Percentiles rank a stretch among this genome's conserved stretches.
These are phyloP conservation scores for Lacerta bilineata DNA, from an alignment of 2,797 vertebrate genomes.

Conservation along the genomic window DNA sequence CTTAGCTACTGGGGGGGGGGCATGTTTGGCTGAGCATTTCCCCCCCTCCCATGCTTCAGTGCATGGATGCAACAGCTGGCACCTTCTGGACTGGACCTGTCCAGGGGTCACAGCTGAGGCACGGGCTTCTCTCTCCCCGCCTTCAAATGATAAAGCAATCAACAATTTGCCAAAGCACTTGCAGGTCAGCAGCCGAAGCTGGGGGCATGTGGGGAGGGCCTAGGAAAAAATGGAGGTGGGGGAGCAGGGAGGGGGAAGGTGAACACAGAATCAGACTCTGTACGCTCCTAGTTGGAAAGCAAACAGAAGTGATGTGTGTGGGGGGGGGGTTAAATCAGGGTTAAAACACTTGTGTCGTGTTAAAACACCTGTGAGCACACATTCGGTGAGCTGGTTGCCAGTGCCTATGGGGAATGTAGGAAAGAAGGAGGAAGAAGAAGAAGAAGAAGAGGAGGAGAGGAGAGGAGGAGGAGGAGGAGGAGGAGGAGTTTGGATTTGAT, in stretches of 20 bases:
- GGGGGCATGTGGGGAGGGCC: background rate
- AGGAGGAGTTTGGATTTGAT: too few species aligned
- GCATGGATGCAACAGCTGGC: background rate
- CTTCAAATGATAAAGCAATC: conserved; percentile 67
- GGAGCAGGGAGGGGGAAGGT: rapidly evolving
- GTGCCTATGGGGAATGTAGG: too few species aligned
- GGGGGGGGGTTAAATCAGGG: background rate
- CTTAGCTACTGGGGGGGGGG: background rate
- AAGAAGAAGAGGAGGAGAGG: too few species aligned
- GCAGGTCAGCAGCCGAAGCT: conserved; percentile 33
- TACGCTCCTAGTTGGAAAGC: background rate
- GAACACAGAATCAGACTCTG: background rate
- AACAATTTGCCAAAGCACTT: conserved; percentile 50
- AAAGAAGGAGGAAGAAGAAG: too few species aligned
- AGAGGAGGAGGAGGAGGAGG: too few species aligned
- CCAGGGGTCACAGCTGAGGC: conserved; percentile 72
- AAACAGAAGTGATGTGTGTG: background rate
- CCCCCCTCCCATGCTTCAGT: background rate
- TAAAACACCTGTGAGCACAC: too few species aligned
- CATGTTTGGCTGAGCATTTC: background rate
- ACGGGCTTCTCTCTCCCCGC: conserved; percentile 65
- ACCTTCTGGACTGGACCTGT: conserved; percentile 1
- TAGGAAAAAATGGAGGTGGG: background rate
- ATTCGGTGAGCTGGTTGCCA: background rate
- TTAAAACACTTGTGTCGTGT: background rate